Evolutionary conservation across 2,113 vertebrate genomes (phyloP).

Genomic region (Haemorhous mexicanus): DNA sequence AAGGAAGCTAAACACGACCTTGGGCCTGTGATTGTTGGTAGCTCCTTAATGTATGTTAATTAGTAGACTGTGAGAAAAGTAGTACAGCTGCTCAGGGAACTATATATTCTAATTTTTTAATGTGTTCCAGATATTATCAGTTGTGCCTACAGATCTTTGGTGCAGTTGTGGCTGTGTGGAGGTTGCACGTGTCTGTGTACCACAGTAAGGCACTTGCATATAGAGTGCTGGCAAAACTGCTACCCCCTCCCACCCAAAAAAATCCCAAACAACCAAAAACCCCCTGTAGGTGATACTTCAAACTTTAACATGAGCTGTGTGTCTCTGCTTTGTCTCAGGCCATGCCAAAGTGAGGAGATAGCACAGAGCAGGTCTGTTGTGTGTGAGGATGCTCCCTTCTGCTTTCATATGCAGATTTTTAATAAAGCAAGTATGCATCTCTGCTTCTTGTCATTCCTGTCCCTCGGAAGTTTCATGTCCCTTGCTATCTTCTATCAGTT

Average conservation of each 20-base stretch:
- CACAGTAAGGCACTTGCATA: background rate
- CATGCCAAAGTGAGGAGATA: background rate
- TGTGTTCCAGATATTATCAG: conserved; percentile 36
- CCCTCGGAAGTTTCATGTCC: background rate
- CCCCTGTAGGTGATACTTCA: background rate
- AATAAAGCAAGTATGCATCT: background rate
- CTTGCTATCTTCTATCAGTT: background rate
- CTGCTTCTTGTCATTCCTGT: conserved; percentile 38
- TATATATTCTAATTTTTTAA: conserved; percentile 45
- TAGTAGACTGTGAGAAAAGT: conserved; percentile 35
- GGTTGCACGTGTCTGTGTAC: background rate
- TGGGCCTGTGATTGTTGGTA: conserved; percentile 5
- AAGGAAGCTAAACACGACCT: background rate
- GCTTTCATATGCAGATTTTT: conserved; percentile 25
- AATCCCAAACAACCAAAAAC: background rate
- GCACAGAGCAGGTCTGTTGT: background rate
- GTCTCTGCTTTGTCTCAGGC: background rate
- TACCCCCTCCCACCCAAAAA: background rate
- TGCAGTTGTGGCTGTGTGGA: background rate
- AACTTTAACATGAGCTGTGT: background rate
- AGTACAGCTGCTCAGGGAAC: conserved; percentile 57
- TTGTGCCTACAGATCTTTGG: background rate
- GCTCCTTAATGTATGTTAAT: conserved; percentile 42
- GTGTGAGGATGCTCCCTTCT: background rate
- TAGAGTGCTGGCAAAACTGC: background rate